Conservation (phyloP, 2,797 vertebrate species). For the Borostomias antarcticus region DNA sequence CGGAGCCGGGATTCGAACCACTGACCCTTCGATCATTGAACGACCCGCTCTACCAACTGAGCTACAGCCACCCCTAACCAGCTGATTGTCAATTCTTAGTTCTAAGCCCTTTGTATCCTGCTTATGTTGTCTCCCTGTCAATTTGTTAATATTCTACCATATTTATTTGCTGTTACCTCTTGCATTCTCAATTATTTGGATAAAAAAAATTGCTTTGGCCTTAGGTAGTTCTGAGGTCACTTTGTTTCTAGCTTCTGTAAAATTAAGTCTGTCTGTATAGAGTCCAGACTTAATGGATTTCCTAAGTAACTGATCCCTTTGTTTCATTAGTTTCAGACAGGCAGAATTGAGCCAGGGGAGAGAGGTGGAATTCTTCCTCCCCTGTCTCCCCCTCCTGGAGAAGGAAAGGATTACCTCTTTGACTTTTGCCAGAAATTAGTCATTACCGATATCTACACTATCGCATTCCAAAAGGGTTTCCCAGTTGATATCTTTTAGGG, state of each 20-base stretch:
- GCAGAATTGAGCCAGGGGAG: neutral
- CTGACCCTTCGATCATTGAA: too few species aligned
- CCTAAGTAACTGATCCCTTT: slow-evolving; percentile 1
- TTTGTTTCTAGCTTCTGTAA: slow-evolving; percentile 4
- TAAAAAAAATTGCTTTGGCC: slow-evolving; percentile 8
- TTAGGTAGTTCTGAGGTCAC: neutral
- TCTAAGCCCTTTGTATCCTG: neutral
- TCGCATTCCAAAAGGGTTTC: too few species aligned
- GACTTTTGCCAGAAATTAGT: too few species aligned
- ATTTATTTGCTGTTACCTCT: slow-evolving; percentile 17
- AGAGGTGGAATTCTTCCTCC: neutral
- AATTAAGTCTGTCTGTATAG: neutral
- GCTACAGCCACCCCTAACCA: too few species aligned
- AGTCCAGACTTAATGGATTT: slow-evolving; percentile 11
- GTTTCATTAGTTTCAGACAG: slow-evolving; percentile 4
- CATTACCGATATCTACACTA: too few species aligned
- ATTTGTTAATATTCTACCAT: slow-evolving; percentile 8
- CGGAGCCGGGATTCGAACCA: too few species aligned
- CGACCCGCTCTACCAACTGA: too few species aligned
- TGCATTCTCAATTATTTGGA: slow-evolving; percentile 1
- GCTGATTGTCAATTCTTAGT: neutral
- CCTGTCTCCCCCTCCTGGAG: neutral
- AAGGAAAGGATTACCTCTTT: too few species aligned
- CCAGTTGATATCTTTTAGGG: neutral
- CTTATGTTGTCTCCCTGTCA: neutral